Conservation (phyloP, 2,113 vertebrate species). For the Paedocypris sp. region DNA sequence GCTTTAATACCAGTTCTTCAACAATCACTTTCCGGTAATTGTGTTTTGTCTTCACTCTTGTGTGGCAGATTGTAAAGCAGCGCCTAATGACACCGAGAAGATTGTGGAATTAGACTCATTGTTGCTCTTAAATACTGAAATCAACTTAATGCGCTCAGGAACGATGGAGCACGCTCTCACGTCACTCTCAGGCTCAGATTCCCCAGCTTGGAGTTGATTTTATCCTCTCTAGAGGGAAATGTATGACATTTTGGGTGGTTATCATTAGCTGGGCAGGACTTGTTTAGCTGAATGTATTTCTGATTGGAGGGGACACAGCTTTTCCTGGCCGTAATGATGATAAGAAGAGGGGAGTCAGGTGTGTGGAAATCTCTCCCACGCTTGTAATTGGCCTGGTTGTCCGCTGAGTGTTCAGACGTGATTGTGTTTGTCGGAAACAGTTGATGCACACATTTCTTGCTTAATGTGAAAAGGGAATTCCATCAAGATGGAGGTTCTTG, state of each 20-base stretch:
- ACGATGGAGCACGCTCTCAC: background rate
- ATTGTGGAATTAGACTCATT: conserved; percentile 34
- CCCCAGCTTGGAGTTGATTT: background rate
- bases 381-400: conserved; percentile 24
- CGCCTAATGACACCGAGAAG: conserved; percentile 26
- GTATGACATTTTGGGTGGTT: conserved; percentile 4
- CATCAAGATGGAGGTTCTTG: conserved; percentile 9
- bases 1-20: conserved; percentile 18
- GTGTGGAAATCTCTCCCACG: conserved; percentile 23
- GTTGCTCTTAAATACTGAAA: conserved; percentile 31
- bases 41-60: conserved; percentile 25
- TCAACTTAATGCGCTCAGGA: conserved; percentile 21
- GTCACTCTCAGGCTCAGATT: background rate
- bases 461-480: conserved; percentile 14
- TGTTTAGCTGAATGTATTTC: conserved; percentile 12
- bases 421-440: conserved; percentile 2
- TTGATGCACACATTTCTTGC: conserved; percentile 26
- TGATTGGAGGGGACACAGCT: background rate
- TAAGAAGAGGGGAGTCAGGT: conserved; percentile 28
- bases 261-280: conserved; percentile 4
- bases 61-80: conserved; percentile 23
- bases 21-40: conserved; percentile 21
- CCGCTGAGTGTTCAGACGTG: background rate
- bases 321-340: conserved; percentile 3
- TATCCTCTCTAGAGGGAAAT: background rate